These are phyloP conservation scores for Apocheima hispidaria DNA, from an alignment of 2,888 invertebrate species.

Conservation along the genomic window DNA sequence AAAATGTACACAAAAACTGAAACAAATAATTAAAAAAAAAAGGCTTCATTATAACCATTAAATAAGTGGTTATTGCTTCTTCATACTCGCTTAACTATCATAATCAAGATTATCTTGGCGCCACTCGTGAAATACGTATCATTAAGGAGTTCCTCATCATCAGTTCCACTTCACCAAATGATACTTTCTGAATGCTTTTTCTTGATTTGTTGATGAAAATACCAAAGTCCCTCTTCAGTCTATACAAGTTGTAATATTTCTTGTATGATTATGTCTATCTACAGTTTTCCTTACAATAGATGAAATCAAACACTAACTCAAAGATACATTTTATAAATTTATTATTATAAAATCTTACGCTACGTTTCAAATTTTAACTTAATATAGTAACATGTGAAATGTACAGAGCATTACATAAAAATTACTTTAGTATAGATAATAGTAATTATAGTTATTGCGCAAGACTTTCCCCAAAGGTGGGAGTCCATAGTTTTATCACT, in stretches of 20 bases:
- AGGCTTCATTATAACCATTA: no score
- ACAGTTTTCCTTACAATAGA: neutral
- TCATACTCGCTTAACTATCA: no score
- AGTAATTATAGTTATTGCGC: constrained; percentile 85
- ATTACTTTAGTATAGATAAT: constrained; percentile 75
- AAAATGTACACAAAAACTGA: no score
- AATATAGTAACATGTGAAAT: constrained; percentile 84
- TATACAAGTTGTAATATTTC: neutral
- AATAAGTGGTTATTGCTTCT: no score
- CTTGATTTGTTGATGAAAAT: no score
- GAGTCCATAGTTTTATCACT: constrained; percentile 72
- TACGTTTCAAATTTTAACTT: constrained; percentile 82
- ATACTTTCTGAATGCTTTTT: no score
- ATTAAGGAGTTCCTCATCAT: no score
- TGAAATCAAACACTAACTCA: constrained; percentile 65
- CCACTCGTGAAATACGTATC: no score
- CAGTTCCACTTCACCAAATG: no score
- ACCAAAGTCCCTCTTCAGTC: no score
- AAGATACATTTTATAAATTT: constrained; percentile 85
- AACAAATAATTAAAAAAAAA: no score
- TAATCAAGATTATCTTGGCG: no score
- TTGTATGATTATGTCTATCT: neutral
- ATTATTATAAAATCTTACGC: constrained; percentile 86
- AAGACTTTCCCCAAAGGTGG: constrained; percentile 69
- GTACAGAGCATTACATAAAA: constrained; percentile 72